A percentile compares a stretch with the other conserved stretches of the same genome.
These are phyloP conservation scores for Stratiomys singularior DNA, from an alignment of 2,888 invertebrate genomes.

Conservation along the genomic window DNA sequence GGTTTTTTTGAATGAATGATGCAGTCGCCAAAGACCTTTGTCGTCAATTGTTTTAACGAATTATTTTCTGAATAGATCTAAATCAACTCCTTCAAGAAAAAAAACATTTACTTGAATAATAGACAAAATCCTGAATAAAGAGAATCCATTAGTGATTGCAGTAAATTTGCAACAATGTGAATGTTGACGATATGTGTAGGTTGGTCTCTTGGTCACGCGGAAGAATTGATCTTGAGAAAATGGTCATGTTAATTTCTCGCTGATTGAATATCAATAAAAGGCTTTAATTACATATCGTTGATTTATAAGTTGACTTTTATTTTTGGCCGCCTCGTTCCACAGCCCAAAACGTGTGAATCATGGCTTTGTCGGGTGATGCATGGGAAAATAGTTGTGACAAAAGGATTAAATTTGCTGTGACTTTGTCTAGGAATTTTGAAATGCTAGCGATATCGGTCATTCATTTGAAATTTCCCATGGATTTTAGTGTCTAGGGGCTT, in stretches of 20 bases:
- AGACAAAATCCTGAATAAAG: neutral
- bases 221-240: neutral
- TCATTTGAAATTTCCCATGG: too few relatives aligned
- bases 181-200: neutral
- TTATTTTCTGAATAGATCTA: neutral
- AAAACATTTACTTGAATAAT: neutral
- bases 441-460: too few relatives aligned
- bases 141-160: neutral
- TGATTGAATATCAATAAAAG: neutral
- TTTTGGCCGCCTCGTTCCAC: neutral
- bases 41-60: neutral
- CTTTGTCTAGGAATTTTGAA: too few relatives aligned
- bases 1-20: neutral
- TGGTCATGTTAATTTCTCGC: neutral
- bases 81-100: neutral
- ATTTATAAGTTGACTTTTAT: neutral
- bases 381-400: conserved; percentile 16
- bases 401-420: neutral
- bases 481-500: neutral
- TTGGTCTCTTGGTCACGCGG: neutral
- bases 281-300: neutral
- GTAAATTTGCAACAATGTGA: neutral
- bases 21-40: neutral
- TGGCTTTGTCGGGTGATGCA: neutral
- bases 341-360: neutral